These are phyloP conservation scores for Caenorhabditis japonica DNA, from an alignment of 2,888 invertebrate genomes.

Conservation along the genomic window DNA sequence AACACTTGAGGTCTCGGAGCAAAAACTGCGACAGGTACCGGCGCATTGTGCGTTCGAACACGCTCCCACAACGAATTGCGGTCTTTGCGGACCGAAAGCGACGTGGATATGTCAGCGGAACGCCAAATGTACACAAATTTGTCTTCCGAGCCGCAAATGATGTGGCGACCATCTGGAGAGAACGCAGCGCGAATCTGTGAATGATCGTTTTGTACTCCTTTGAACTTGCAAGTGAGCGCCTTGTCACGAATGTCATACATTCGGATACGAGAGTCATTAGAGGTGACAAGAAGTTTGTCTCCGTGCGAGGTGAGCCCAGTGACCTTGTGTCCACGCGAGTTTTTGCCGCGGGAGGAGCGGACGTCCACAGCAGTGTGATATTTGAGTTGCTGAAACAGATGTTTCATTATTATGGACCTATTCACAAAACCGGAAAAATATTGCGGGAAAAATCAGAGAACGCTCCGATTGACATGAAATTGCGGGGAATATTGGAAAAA, in stretches of 20 bases:
- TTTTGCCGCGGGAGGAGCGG: slow-evolving; percentile 91
- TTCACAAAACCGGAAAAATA: too few relatives aligned
- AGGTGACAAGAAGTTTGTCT: slow-evolving; percentile 83
- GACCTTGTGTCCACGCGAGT: slow-evolving; percentile 93
- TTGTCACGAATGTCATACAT: slow-evolving; percentile 94
- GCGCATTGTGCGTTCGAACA: slow-evolving; percentile 83
- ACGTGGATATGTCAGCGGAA: slow-evolving; percentile 80
- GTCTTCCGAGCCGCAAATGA: slow-evolving; percentile 96
- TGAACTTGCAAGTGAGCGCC: slow-evolving; percentile 92
- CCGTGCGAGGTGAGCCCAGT: slow-evolving; percentile 86
- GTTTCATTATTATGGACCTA: too few relatives aligned
- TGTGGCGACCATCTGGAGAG: slow-evolving; percentile 94
- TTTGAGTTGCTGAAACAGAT: slow-evolving; percentile 85
- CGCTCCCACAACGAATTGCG: slow-evolving; percentile 89
- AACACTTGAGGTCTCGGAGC: slow-evolving; percentile 91
- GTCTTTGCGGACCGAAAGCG: slow-evolving; percentile 84
- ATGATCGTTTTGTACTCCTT: slow-evolving; percentile 73
- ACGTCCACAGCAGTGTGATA: slow-evolving; percentile 98
- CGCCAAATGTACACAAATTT: slow-evolving; percentile 90
- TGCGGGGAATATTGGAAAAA: too few relatives aligned
- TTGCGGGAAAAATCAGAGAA: too few relatives aligned
- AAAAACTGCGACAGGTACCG: slow-evolving; percentile 96
- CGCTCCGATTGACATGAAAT: too few relatives aligned
- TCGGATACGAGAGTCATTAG: slow-evolving; percentile 95
- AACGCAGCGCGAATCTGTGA: slow-evolving; percentile 94